Evolutionary conservation across 1,140 invertebrate genomes (phyloP), one percentile per base, ranked within the genome.

Genomic region (Aphaenogaster ashmeadi): DNA sequence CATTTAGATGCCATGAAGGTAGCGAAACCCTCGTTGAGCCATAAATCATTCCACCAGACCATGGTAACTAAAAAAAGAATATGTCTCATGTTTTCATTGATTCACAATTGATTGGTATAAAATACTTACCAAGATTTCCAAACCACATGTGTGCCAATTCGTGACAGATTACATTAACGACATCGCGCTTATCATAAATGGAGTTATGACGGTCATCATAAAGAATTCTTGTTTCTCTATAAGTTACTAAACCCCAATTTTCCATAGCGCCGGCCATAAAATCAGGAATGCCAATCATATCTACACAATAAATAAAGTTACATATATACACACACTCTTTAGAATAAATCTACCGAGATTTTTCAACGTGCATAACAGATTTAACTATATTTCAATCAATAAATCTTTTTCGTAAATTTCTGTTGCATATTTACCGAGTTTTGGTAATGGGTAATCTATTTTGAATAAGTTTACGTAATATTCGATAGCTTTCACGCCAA

Each of bases 231-330:
- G 97, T 97, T 96, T 99, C 98, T 79, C 98, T 96, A 92, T 97
- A 98, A 2, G 98, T 98, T 1, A 98, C 97, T 1, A 98, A 94
- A 41, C 98, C 98, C 98, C 98, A 99, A 95, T 99, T 98, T 95
- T 99, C 99, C 97, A 99, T 99, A 0, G 98, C 99, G 8, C 98
- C 99, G 3, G 98, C 98, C 0, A 98, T 97, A 96, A 99, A 99
- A 95, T 99, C 98, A 6, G 99, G 99, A 89, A 99, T 98, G 15
- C 98, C 98, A 85, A 98, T 98, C 97, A 99, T 97, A 96, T 99
- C 98, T 98, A 18, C 13, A 33, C 2, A 94, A 4, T 96, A 95
- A 78, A 50, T 21, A 75, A 56, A 69, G 13, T 60, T 18, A 27
- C 18, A 36, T 8, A 15, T 13, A 11, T 36, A 38, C 8, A 56